Evolutionary conservation across 2,888 invertebrate genomes (phyloP).

Genomic region (Ochlodes sylvanus): DNA sequence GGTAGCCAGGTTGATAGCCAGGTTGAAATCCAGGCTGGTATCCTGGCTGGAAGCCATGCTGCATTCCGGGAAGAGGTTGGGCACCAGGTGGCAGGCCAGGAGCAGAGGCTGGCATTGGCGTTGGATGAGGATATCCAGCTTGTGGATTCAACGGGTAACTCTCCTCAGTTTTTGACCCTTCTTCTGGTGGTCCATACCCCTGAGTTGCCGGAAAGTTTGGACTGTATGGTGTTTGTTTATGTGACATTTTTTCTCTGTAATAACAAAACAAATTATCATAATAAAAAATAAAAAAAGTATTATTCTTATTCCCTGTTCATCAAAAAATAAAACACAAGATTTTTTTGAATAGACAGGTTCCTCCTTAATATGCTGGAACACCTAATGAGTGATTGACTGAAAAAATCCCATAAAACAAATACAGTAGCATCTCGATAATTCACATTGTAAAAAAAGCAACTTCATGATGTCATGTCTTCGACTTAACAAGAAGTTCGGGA

Average conservation of each 20-base stretch:
- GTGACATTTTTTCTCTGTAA: conserved; percentile 68
- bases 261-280: conserved; percentile 1
- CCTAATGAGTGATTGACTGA: too few species aligned
- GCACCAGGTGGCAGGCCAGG: conserved; percentile 65
- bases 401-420: too few species aligned
- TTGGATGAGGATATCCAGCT: conserved; percentile 59
- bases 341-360: too few species aligned
- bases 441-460: too few species aligned
- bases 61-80: conserved; percentile 71
- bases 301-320: too few species aligned
- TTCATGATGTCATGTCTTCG: too few species aligned
- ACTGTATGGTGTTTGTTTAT: conserved; percentile 72
- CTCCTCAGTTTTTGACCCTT: conserved; percentile 58
- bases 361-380: too few species aligned
- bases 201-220: conserved; percentile 76
- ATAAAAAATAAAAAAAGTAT: not conserved
- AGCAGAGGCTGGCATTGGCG: conserved; percentile 41
- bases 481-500: too few species aligned
- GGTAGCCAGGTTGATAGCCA: conserved; percentile 60
- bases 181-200: conserved; percentile 72
- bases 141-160: conserved; percentile 64
- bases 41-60: conserved; percentile 70
- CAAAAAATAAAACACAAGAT: too few species aligned
- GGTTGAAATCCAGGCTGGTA: conserved; percentile 68
- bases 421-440: too few species aligned